Evolutionary conservation across 2,888 invertebrate species (phyloP).

Genomic region (Sminthurides aquaticus): DNA sequence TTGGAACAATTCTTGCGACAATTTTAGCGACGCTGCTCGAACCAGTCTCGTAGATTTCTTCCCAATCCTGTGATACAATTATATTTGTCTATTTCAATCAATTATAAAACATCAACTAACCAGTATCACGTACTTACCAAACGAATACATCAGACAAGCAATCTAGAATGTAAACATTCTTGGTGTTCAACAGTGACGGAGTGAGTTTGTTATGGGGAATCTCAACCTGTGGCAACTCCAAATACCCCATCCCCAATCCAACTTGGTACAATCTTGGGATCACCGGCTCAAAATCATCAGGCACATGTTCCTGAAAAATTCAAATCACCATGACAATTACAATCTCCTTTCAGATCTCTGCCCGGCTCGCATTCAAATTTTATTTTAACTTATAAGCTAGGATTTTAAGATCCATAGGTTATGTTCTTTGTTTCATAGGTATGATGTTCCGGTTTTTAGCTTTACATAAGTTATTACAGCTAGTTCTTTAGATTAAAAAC

Average conservation of each 20-base stretch:
- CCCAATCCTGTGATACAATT: constrained; percentile 65
- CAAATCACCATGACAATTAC: too few species aligned
- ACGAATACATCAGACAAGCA: constrained; percentile 89
- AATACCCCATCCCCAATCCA: constrained; percentile 94
- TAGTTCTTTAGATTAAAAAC: too few species aligned
- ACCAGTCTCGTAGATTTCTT: constrained; percentile 93
- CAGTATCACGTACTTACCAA: too few species aligned
- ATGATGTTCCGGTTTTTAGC: too few species aligned
- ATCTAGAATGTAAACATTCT: constrained; percentile 93
- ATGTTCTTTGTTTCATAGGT: too few species aligned
- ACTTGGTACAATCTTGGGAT: constrained; percentile 83
- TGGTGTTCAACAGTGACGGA: constrained; percentile 71
- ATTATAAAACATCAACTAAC: too few species aligned
- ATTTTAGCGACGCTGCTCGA: constrained; percentile 88
- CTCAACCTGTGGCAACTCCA: constrained; percentile 91
- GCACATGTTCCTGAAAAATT: constrained; percentile 60
- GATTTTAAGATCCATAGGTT: too few species aligned
- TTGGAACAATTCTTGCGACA: constrained; percentile 90
- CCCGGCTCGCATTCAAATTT: too few species aligned
- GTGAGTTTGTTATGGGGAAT: constrained; percentile 66
- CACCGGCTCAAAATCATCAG: constrained; percentile 58
- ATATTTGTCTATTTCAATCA: too few species aligned
- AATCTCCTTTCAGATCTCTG: too few species aligned
- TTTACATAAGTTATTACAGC: too few species aligned
- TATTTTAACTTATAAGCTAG: too few species aligned